These are phyloP conservation scores for Lynx canadensis DNA, from an alignment of 2,113 vertebrate species.

Conservation along the genomic window DNA sequence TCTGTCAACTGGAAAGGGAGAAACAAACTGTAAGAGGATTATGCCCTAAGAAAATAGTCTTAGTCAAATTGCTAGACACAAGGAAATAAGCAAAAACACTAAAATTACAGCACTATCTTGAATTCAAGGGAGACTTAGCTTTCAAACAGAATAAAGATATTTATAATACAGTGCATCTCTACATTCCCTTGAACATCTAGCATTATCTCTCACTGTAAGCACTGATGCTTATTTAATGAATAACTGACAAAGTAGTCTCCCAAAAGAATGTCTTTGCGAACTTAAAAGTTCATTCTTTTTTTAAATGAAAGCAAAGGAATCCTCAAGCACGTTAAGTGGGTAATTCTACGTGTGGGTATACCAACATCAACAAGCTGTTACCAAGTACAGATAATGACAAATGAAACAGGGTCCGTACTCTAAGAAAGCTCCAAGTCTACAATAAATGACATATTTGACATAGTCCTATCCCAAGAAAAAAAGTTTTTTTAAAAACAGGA, in stretches of 20 bases:
- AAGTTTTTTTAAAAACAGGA: not conserved
- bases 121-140: not conserved
- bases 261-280: not conserved
- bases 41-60: not conserved
- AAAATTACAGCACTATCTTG: not conserved
- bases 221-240: not conserved
- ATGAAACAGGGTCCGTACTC: not conserved
- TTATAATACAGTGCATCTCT: not conserved
- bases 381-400: not conserved
- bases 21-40: slow-evolving; percentile 6
- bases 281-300: not conserved
- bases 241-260: not conserved
- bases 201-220: no score
- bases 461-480: not conserved
- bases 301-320: not conserved
- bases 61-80: not conserved
- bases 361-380: not conserved
- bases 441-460: not conserved
- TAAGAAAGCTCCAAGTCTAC: not conserved
- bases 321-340: not conserved
- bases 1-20: not conserved
- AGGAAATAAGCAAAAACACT: not conserved
- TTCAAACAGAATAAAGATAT: not conserved
- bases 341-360: not conserved
- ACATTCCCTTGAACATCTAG: not conserved